These are phyloP conservation scores for Sicus ferrugineus DNA, from an alignment of 2,888 invertebrate genomes.

Conservation along the genomic window DNA sequence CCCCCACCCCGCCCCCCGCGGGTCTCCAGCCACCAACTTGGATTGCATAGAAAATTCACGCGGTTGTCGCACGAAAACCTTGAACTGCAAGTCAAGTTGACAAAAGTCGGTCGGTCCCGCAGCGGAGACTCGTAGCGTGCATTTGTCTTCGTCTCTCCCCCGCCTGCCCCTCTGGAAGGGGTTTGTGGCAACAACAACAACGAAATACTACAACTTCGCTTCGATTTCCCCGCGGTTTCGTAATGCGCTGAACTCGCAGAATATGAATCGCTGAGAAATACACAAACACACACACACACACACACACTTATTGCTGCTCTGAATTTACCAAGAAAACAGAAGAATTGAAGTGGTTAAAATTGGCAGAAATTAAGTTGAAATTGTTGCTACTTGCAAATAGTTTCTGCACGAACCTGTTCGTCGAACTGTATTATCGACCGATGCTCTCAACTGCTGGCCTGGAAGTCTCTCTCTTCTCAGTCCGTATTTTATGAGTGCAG, in stretches of 20 bases:
- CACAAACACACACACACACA: not conserved
- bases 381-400: not conserved
- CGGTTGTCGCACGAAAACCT: conserved; percentile 28
- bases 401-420: no score
- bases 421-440: no score
- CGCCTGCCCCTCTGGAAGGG: not conserved
- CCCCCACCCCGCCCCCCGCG: not conserved
- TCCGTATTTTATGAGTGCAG: no score
- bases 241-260: not conserved
- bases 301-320: not conserved
- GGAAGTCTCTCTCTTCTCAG: no score
- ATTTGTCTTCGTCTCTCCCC: not conserved
- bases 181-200: not conserved
- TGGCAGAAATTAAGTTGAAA: not conserved
- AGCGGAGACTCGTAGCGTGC: conserved; percentile 16
- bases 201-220: not conserved
- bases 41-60: conserved; percentile 30
- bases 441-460: no score
- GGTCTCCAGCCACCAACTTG: not conserved
- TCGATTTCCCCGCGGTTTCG: conserved; percentile 4
- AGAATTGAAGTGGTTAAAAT: conserved; percentile 13
- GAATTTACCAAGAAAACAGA: conserved; percentile 8
- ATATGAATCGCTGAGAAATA: not conserved
- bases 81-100: conserved; percentile 35
- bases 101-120: conserved; percentile 10